Evolutionary conservation across 2,113 vertebrate species (phyloP), one percentile per base, ranked within the genome.

Genomic region (Carlito syrichta): DNA sequence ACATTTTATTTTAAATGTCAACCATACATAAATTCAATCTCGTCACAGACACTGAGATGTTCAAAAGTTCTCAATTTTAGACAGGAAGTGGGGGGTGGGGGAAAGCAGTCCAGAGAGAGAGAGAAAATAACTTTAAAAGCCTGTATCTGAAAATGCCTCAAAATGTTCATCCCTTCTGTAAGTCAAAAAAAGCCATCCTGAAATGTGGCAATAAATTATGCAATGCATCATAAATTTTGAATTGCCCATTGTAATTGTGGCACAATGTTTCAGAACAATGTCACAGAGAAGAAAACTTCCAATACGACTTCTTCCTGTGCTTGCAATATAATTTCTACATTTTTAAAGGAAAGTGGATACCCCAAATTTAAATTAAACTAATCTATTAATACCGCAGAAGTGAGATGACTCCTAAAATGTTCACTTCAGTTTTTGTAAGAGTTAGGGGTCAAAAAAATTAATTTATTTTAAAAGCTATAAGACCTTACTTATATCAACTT

Each of bases 1-100:
- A 97, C 35, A 92, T 81, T 95, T 94, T 97, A 93, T 97, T 96
- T 87, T 97, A 98, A 98, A 98, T 58, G 89, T 96, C 95, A 97
- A 95, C 96, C 38, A 17, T 89, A 98, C 63, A 62, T 95, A 98
- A 97, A 96, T 95, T 98, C 76, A 94, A 58, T 91, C 84, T 81
- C 27, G 40, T 97, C 97, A 97, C 96, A 98, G 95, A 78, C 92
- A 97, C 50, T 11, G 12, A 69, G 82, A 87, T 68, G 40, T 85
- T 94, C 96, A 58, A 45, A 97, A 90, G 94, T 96, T 96, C 90
- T 52, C 93, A 90, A 62, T 32, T 98, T 95, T 95, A 98, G 94
- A 96, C 78, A 89, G 86, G 79, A 77, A 48, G 58, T 48, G 20
- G 56, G 20, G 23, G 45, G 22, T 11, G 62, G 6, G 5, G 20